Percentiles rank a stretch among this genome's conserved stretches.
Conservation (phyloP, 2,888 invertebrate genomes). For the Archaeoteleia sp. region DNA sequence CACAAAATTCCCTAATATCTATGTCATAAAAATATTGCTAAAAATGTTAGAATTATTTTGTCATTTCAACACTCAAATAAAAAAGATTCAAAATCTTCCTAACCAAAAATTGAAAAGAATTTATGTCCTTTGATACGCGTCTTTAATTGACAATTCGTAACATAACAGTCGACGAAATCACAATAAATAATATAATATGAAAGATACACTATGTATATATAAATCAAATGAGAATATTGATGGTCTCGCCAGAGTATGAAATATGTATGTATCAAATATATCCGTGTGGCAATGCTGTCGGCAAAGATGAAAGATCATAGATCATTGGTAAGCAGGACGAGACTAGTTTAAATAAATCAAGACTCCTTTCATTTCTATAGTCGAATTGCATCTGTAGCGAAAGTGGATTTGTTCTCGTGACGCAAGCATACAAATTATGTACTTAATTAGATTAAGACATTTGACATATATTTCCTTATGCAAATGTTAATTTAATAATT, state of each 20-base stretch:
- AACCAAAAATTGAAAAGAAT: too few relatives aligned
- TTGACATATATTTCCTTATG: too few relatives aligned
- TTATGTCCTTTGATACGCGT: too few relatives aligned
- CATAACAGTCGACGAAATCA: not conserved
- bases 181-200: constrained; percentile 25
- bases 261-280: constrained; percentile 32
- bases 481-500: too few relatives aligned
- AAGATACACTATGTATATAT: constrained; percentile 19
- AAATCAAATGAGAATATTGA: constrained; percentile 46
- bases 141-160: too few relatives aligned
- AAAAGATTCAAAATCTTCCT: constrained; percentile 2
- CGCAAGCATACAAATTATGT: constrained; percentile 35
- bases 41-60: too few relatives aligned
- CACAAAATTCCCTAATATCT: too few relatives aligned
- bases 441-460: too few relatives aligned
- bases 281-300: constrained; percentile 21
- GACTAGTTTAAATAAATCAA: constrained; percentile 66
- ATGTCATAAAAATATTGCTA: too few relatives aligned
- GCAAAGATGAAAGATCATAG: constrained; percentile 30
- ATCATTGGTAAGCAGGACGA: constrained; percentile 61
- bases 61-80: not conserved
- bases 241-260: constrained; percentile 35
- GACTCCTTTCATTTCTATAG: constrained; percentile 48
- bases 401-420: constrained; percentile 41
- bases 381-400: constrained; percentile 26